Base-by-base conservation (phyloP, 2,113 vertebrate species). In the Bufo bufo region DNA sequence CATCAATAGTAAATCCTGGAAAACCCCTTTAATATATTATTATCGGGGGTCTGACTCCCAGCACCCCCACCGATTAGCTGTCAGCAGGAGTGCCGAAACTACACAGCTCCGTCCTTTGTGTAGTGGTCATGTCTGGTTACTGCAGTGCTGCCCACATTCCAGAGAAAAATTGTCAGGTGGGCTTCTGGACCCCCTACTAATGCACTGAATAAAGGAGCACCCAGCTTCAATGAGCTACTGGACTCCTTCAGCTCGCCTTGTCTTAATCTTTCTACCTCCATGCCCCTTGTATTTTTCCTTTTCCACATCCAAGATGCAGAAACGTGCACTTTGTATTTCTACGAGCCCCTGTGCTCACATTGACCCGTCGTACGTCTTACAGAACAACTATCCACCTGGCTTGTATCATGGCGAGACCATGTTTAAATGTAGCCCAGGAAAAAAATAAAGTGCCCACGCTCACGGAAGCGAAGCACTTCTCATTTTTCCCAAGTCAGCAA, bases 401-500 rank as follows among this genome's bases (percentile, higher is more conserved):
- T 20, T 23, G 61, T 49, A 69, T 69, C 19, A 14, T 8, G 6
- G 58, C 17, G 16, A 45, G 56, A 19, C 56, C 33, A 45, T 11
- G 43, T 19, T 33, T 83, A 52, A 65, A 16, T 83, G 19, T 20
- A 83, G 63, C 45, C 19, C 58, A 54, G 77, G 4, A 45, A 16
- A 74, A 16, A 49, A 33, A 58, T 19, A 47, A 45, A 74, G 71
- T 9, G 77, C 43, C 61, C 61, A 20, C 45, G 17, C 61, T 49
- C 2, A 6, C 23, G 45, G 3, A 49, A 47, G 17, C 54, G 2
- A 45, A 43, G 47, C 45, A n/a, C 66, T 1, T 19, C 72, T 77
- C 56, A 3, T 63, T 56, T 77, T 50, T 63, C 54, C n/a, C 72
- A 19, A 54, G 72, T 77, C 72, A 61, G 84, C 56, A 80, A n/a